phyloP scores from a whole-genome alignment of 2,888 invertebrate genomes.

The Bruchidius siliquastri region DNA sequence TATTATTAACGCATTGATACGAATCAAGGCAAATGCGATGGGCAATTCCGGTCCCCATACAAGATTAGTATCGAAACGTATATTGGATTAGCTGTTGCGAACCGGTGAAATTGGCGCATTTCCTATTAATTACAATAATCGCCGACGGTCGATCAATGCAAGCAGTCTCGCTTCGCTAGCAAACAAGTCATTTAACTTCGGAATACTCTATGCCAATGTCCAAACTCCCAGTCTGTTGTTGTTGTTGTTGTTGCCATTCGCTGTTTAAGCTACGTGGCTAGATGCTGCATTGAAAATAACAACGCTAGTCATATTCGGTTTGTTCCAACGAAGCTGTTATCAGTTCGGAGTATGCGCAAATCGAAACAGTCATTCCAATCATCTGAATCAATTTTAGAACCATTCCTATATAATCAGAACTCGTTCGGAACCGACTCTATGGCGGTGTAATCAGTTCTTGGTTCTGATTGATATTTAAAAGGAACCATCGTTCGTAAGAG shows the following conservation, averaged over 20 bases:
- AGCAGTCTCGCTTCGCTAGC: conserved; percentile 19
- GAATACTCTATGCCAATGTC: not conserved
- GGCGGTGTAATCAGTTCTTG: too few relatives aligned
- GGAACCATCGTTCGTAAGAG: too few relatives aligned
- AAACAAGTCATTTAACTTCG: conserved; percentile 25
- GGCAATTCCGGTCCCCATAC: conserved; percentile 32
- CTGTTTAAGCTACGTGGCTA: not conserved
- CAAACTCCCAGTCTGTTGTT: not conserved
- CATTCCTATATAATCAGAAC: too few relatives aligned
- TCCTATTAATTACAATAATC: conserved; percentile 45
- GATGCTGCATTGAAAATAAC: too few relatives aligned
- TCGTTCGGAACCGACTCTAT: too few relatives aligned
- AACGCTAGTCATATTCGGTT: too few relatives aligned
- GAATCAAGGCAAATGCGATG: conserved; percentile 34
- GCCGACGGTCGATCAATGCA: conserved; percentile 28
- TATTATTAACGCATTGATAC: conserved; percentile 36
- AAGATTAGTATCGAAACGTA: conserved; percentile 36
- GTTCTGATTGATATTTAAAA: too few relatives aligned
- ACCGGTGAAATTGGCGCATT: conserved; percentile 43
- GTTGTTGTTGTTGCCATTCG: not conserved
- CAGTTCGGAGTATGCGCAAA: too few relatives aligned
- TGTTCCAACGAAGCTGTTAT: too few relatives aligned
- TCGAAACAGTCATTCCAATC: too few relatives aligned
- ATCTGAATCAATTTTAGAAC: too few relatives aligned
- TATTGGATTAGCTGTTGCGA: conserved; percentile 43